Base-by-base conservation (phyloP, 2,797 vertebrate genomes). In the Mallotus villosus region DNA sequence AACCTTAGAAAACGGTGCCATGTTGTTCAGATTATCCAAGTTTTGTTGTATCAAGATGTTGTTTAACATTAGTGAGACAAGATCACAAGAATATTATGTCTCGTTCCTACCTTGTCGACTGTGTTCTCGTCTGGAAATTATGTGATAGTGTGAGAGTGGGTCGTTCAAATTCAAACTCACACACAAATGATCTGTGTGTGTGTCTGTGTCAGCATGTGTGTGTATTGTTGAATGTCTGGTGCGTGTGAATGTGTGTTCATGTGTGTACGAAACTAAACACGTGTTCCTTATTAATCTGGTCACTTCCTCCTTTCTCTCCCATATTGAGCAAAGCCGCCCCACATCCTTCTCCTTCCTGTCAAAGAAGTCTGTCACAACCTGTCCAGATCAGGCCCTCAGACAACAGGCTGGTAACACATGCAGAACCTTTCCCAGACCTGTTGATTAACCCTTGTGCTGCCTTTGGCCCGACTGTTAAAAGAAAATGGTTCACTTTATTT, bases 201-300 rank as follows among this genome's bases (percentile, higher is more conserved):
- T 25, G 63, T 66, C 34, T 46, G 34, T 49, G 63, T 66, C 17
- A 21, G 63, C 22, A 21, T 65, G 37, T 46, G 63, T 46, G n/a
- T 65, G 63, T 49, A 41, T 49, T 32, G 11, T 17, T 46, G 63
- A 4, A n/a, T 46, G 19, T 22, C 1, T 21, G 63, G 63, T 9
- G 32, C 22, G n/a, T 21, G 63, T 22, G 8, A 3, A 34, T 41
- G 63, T 9, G n/a, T 41, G 63, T 21, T 32, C 12, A 34, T 21
- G 63, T 46, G 63, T 21, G 32, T 46, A 19, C 57, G 4, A 59
- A 11, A n/a, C 12, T 59, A 24, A 21, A 59, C n/a, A 46, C 2
- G 41, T 46, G 41, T 46, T 46, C 11, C 41, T 46, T 2, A 8
- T 46, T 12, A 46, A 46, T 46, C 41, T 46, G 41, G 9, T 11